Percentiles rank a stretch among this genome's conserved stretches.
Evolutionary conservation across 2,797 vertebrate species (phyloP).

Genomic region (Melanotaenia nigrans): DNA sequence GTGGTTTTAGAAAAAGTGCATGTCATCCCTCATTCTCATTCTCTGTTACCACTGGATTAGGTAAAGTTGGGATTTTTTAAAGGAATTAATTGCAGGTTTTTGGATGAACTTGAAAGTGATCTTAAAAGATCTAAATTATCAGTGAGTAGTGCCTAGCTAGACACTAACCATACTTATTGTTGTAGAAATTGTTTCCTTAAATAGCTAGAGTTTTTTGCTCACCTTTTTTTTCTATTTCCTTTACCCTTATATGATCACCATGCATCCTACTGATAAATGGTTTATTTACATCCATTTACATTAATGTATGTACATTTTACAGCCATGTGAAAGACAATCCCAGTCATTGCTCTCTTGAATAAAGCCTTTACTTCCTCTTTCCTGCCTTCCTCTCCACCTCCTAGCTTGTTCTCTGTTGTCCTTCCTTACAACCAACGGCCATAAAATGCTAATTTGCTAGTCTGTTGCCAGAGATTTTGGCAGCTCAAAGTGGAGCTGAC

Average conservation of each 20-base stretch:
- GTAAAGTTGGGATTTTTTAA: not conserved
- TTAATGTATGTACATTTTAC: constrained; percentile 62
- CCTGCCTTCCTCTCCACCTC: constrained; percentile 56
- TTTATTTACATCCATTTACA: constrained; percentile 41
- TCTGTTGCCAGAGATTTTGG: constrained; percentile 47
- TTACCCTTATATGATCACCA: constrained; percentile 18
- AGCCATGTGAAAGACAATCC: constrained; percentile 51
- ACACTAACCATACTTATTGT: constrained; percentile 1
- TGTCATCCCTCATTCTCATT: no score
- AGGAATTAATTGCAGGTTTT: not conserved
- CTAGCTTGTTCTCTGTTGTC: constrained; percentile 41
- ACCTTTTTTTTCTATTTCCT: constrained; percentile 5
- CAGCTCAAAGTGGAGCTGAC: constrained; percentile 46
- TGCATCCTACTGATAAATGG: constrained; percentile 28
- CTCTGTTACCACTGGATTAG: no score
- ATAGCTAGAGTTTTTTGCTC: not conserved
- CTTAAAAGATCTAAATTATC: not conserved
- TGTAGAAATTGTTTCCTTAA: constrained; percentile 23
- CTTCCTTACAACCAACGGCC: constrained; percentile 51
- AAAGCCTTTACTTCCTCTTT: constrained; percentile 68
- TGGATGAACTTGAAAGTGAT: not conserved
- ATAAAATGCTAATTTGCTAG: constrained; percentile 78
- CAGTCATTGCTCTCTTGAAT: constrained; percentile 50
- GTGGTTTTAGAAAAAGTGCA: not conserved
- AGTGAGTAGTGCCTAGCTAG: not conserved